Base-by-base conservation (phyloP, 1,140 invertebrate genomes). In the Protaetia brevitarsis region DNA sequence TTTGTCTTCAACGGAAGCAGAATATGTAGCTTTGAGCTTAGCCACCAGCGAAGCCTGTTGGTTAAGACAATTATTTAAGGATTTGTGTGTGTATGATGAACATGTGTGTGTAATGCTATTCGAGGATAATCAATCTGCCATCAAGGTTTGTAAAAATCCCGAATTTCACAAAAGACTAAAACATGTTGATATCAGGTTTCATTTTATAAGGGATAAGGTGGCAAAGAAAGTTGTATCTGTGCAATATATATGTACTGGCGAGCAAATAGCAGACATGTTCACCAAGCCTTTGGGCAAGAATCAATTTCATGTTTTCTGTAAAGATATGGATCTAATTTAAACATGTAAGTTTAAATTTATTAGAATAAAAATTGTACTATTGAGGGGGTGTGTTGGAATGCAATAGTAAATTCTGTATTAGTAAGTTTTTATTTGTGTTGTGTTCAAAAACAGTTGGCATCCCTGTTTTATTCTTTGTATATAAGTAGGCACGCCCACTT, bases 1-100 rank as follows among this genome's bases (percentile, higher is more conserved):
- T 5, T 66, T 78, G 1, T 78, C 76, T 1, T 72, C 77, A 6
- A 70, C 74, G 6, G 72, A 78, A 51, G 75, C 77, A 37, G 71
- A 79, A 63, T 74, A 77, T 28, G 57, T 69, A 11, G 67, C 72
- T 7, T 63, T 77, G 2, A 64, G 62, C 62, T 60, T 56, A 21
- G 66, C 65, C 8, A 64, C 57, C 7, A 64, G 63, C n/a, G 74
- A 77, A 66, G 63, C 66, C 10, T 31, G 70, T 2, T 76, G 74
- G 69, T 37, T 76, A 28, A 71, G 64, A 66, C 70, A 71, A 16
- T 37, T 68, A 23, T 31, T 65, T 11, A 10, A 7, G 16, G 63
- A 68, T 29, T 59, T 34, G 8, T 34, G 59, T 6, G 30, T 64
- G 16, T 31, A 19, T 34, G 11, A 26, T 7, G 11, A 63, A 21